Conservation (phyloP, 1,140 invertebrate species). For the Pseudomyrmex dendroicus region DNA sequence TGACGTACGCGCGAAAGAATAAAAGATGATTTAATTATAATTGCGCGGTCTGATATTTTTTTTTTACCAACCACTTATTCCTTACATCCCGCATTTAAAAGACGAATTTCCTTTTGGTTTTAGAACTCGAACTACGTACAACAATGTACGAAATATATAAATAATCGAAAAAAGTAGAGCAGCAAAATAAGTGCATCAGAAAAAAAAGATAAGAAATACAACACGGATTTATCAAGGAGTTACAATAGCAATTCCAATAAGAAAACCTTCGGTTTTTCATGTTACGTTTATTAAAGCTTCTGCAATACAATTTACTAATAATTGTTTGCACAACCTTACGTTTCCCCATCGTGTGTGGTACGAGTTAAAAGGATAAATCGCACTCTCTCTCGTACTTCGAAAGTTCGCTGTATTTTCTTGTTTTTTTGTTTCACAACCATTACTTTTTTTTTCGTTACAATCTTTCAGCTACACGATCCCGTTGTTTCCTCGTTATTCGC, state of each 20-base stretch:
- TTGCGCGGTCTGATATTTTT: not conserved
- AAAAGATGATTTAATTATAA: constrained; percentile 69
- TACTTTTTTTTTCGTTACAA: constrained; percentile 30
- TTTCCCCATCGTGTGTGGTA: not conserved
- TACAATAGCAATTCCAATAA: not conserved
- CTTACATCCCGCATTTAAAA: not conserved
- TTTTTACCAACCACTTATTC: not conserved
- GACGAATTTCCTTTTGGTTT: too few relatives aligned
- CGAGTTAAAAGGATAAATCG: constrained; percentile 45
- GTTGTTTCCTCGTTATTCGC: constrained; percentile 46
- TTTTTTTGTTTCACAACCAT: constrained; percentile 65
- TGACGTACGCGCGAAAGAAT: constrained; percentile 63
- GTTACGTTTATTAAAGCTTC: constrained; percentile 77
- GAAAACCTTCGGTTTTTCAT: constrained; percentile 60
- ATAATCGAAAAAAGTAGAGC: not conserved
- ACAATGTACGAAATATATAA: too few relatives aligned
- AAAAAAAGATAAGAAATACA: not conserved
- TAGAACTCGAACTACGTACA: too few relatives aligned
- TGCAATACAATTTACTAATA: constrained; percentile 73
- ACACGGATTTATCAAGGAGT: not conserved
- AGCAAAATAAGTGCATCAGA: not conserved
- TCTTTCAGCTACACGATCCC: not conserved
- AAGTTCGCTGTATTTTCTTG: not conserved
- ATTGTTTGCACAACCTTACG: constrained; percentile 70
- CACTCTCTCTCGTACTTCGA: not conserved